phyloP scores from a whole-genome alignment of 2,113 vertebrate species.

The Actenoides lindsayi region DNA sequence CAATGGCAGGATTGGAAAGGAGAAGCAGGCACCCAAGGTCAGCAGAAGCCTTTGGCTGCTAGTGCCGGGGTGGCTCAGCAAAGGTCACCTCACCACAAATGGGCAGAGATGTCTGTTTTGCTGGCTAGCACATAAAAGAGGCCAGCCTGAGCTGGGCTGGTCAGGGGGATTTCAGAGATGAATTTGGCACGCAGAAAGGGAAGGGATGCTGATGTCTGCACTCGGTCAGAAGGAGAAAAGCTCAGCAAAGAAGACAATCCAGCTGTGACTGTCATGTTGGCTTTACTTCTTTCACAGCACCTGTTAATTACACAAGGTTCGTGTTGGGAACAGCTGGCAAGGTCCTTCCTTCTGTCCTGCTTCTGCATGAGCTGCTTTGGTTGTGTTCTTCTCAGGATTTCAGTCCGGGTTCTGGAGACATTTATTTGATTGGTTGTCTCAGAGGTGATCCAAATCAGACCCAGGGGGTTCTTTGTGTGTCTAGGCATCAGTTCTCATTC shows the following conservation, averaged over 20 bases:
- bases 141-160: not conserved
- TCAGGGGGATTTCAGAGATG: not conserved
- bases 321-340: not conserved
- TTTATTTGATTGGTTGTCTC: not conserved
- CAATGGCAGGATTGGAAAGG: not conserved
- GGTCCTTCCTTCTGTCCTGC: not conserved
- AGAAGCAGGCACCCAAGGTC: not conserved
- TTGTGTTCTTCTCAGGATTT: not conserved
- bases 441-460: not conserved
- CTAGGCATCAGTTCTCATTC: not conserved
- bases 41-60: not conserved
- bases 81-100: not conserved
- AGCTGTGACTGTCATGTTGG: conserved; percentile 41
- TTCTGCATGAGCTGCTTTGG: not conserved
- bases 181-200: not conserved
- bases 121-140: not conserved
- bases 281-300: conserved; percentile 12
- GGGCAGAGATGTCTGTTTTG: not conserved
- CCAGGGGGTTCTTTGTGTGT: not conserved
- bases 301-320: not conserved
- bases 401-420: not conserved
- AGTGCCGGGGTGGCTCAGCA: not conserved
- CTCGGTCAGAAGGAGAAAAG: not conserved
- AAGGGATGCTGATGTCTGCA: not conserved
- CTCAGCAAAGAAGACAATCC: not conserved